Evolutionary conservation across 2,888 invertebrate genomes (phyloP).

Genomic region (Cylloceria caligata): DNA sequence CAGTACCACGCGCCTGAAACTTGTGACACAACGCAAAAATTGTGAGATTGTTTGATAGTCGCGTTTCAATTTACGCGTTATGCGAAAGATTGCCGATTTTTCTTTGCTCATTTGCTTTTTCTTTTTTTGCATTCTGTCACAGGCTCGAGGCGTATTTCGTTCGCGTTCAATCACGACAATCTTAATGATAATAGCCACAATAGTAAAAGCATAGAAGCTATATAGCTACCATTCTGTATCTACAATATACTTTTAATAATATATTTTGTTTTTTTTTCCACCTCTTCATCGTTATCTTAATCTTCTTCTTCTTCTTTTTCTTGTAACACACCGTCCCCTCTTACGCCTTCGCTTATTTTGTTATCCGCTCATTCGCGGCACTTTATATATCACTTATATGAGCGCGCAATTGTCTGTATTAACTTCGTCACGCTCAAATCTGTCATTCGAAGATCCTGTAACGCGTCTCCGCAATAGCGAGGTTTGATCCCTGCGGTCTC

Average conservation of each 20-base stretch:
- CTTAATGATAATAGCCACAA: constrained; percentile 82
- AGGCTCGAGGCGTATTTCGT: constrained; percentile 44
- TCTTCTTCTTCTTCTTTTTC: constrained; percentile 42
- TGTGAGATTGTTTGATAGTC: not conserved
- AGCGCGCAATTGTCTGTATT: constrained; percentile 54
- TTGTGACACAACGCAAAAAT: not conserved
- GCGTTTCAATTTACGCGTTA: not conserved
- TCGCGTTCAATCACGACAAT: constrained; percentile 71
- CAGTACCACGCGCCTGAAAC: too few species aligned
- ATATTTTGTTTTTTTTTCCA: constrained; percentile 58
- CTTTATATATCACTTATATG: constrained; percentile 59
- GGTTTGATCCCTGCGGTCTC: constrained; percentile 41
- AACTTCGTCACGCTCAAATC: constrained; percentile 41
- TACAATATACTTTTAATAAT: constrained; percentile 72
- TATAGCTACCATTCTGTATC: constrained; percentile 82
- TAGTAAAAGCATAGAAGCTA: constrained; percentile 84
- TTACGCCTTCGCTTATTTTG: constrained; percentile 35
- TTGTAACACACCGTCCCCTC: constrained; percentile 33
- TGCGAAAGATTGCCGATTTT: not conserved
- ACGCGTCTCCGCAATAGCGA: constrained; percentile 50
- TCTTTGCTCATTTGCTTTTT: not conserved
- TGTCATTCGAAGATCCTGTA: constrained; percentile 32
- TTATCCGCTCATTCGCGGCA: constrained; percentile 51
- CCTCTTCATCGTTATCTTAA: constrained; percentile 12
- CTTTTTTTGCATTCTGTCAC: constrained; percentile 23